A percentile compares a stretch with the other conserved stretches of the same genome.
These are phyloP conservation scores for Cheilosia pagana DNA, from an alignment of 2,888 invertebrate species.

Conservation along the genomic window DNA sequence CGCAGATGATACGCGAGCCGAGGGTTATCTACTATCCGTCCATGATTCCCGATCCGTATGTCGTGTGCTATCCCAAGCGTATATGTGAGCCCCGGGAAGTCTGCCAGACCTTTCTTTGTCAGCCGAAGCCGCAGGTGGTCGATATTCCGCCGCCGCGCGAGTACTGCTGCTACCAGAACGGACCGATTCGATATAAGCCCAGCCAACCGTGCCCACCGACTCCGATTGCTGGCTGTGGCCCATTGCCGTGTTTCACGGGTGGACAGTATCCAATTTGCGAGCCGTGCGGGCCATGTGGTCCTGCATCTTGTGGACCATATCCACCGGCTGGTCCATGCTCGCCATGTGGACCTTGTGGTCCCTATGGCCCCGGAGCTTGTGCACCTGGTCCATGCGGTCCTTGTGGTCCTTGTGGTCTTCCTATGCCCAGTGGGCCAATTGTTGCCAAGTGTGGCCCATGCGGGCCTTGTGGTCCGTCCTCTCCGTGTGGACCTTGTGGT, in stretches of 20 bases:
- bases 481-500: constrained; percentile 57
- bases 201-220: constrained; percentile 80
- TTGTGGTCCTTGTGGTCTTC: constrained; percentile 75
- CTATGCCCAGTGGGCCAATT: constrained; percentile 56
- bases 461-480: constrained; percentile 76
- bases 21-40: constrained; percentile 81
- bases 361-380: constrained; percentile 78
- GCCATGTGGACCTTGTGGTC: constrained; percentile 77
- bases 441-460: constrained; percentile 77
- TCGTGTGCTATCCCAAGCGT: constrained; percentile 80
- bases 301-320: constrained; percentile 75
- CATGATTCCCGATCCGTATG: constrained; percentile 81
- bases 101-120: constrained; percentile 81
- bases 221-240: constrained; percentile 78
- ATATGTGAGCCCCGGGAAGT: constrained; percentile 81
- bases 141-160: constrained; percentile 81
- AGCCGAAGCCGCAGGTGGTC: constrained; percentile 81
- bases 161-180: constrained; percentile 81
- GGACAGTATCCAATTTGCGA: constrained; percentile 79
- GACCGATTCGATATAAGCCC: constrained; percentile 80
- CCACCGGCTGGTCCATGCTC: constrained; percentile 78
- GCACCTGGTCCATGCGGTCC: constrained; percentile 79
- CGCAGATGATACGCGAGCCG: constrained; percentile 81
- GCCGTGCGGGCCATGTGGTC: constrained; percentile 76
- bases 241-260: constrained; percentile 79